Evolutionary conservation across 1,140 invertebrate genomes (phyloP).

Genomic region (Laupala kohalensis): DNA sequence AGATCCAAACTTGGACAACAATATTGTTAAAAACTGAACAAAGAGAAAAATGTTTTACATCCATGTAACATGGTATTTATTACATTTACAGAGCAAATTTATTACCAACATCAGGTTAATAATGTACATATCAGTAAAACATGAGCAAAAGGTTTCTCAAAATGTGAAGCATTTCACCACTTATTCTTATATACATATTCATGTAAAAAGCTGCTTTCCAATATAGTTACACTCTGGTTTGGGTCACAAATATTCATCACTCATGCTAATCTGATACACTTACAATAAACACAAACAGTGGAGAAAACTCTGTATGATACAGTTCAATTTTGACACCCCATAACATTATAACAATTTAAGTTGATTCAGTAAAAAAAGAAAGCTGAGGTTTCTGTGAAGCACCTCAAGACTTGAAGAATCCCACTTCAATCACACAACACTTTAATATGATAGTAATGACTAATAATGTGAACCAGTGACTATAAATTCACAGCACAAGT

Average conservation of each 20-base stretch:
- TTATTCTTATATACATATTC: background rate
- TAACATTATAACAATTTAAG: too few species aligned
- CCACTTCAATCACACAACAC: background rate
- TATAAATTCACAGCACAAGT: background rate
- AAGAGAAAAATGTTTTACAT: background rate
- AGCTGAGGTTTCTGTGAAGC: too few species aligned
- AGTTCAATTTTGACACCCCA: too few species aligned
- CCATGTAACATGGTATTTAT: background rate
- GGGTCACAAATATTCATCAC: background rate
- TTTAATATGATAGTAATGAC: background rate
- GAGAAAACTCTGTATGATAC: too few species aligned
- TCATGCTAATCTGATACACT: background rate
- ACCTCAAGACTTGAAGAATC: too few species aligned
- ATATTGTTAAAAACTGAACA: background rate
- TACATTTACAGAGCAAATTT: background rate
- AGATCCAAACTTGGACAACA: too few species aligned
- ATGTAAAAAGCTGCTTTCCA: background rate
- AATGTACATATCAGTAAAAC: background rate
- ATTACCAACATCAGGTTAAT: background rate
- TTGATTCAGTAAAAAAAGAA: too few species aligned
- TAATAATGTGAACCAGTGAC: background rate
- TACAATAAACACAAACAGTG: background rate
- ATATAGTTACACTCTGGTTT: background rate
- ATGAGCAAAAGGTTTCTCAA: background rate
- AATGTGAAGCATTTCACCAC: background rate